Evolutionary conservation across 2,888 invertebrate genomes (phyloP), one percentile per base, ranked within the genome.

Genomic region (Torymus aiolomorphi): DNA sequence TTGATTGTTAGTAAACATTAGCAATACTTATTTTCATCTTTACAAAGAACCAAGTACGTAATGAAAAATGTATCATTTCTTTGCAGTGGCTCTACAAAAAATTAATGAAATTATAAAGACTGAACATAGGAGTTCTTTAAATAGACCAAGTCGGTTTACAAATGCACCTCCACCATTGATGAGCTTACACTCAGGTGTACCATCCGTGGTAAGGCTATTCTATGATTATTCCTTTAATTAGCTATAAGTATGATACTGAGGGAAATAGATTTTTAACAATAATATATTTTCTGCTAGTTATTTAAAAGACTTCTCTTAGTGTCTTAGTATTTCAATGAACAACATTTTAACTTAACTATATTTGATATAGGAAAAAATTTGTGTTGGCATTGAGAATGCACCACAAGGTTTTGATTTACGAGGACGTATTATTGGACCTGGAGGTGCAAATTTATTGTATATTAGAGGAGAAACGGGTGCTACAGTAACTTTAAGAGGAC

Each of bases 381-480:
- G 94, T 85, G 93, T 96, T 85, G 95, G 95, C 59, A 91, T 96
- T 84, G 96, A 96, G 86, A 94, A 95, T 92, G 94, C 95, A 72
- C 95, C 95, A 49, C 93, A 94, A 82, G 92, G 93, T 82, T 96
- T 95, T 89, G 95, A 95, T 89, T 93, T 96, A 84, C 93, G 95
- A 88, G 93, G 94, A 83, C 94, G 95, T 86, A 93, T 96, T 84
- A 91, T 95, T 83, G 96, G 96, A 75, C 91, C 92, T 87, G 93
- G 93, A 86, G 94, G 94, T 73, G 94, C 94, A 42, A 95, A 95
- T 91, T 92, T 96, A 86, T 93, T 95, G 86, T 96, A 96, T 85
- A 96, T 96, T 84, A 92, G 94, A 83, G 94, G 93, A 73, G 96
- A 96, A 90, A 95, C 96, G 4, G 95, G 95, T 42, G 95, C 95